Evolutionary conservation across 92 coral and sea anemone genomes (phyloP).

Genomic region (Umimayanthus chanpuru): DNA sequence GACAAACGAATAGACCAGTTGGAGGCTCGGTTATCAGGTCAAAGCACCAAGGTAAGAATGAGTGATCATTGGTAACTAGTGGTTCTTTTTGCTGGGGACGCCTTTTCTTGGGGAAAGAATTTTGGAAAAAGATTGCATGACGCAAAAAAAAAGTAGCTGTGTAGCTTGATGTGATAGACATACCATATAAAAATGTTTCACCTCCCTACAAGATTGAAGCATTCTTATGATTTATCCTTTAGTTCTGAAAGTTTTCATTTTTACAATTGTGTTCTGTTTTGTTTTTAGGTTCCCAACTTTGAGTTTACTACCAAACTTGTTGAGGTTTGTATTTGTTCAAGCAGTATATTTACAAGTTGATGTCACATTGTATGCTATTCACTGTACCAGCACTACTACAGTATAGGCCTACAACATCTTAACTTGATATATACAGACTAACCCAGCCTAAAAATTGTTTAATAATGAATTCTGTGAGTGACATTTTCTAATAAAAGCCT

Average conservation of each 20-base stretch:
- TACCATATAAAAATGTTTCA: no score
- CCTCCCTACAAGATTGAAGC: neutral
- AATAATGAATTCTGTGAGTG: no score
- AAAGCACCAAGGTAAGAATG: neutral
- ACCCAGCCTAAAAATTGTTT: no score
- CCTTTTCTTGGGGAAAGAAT: no score
- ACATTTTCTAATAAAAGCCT: no score
- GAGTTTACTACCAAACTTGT: neutral
- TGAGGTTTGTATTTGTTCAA: slow-evolving; percentile 3
- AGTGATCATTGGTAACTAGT: neutral
- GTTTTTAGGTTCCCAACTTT: slow-evolving; percentile 18
- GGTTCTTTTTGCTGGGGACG: no score
- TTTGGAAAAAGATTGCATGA: no score
- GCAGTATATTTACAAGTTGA: neutral
- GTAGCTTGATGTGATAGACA: no score
- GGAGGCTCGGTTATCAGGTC: slow-evolving; percentile 5
- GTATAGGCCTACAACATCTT: no score
- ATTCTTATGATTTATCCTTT: neutral
- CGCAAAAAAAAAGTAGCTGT: no score
- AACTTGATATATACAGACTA: no score
- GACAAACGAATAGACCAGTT: slow-evolving; percentile 11
- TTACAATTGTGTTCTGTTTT: neutral
- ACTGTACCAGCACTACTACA: neutral
- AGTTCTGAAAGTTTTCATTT: neutral
- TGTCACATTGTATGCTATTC: neutral